Evolutionary conservation across 2,113 vertebrate genomes (phyloP).

Genomic region (Pseudolaguvia tuberculata): DNA sequence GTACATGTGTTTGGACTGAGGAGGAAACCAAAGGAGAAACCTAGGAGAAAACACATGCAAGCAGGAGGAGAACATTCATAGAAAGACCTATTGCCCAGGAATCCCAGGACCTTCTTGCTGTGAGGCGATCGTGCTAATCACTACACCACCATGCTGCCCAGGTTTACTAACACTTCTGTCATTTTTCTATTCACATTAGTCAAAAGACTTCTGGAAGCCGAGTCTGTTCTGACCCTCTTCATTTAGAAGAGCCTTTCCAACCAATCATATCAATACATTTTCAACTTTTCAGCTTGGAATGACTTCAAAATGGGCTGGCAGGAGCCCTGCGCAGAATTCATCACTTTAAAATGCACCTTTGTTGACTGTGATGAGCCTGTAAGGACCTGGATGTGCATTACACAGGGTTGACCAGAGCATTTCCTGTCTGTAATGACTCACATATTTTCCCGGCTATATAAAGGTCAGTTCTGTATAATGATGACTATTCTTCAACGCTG

Average conservation of each 20-base stretch:
- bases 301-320: background rate
- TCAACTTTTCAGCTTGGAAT: background rate
- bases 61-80: no score
- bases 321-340: background rate
- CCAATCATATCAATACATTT: background rate
- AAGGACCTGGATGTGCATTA: constrained; percentile 15
- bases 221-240: background rate
- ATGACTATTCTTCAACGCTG: constrained; percentile 35
- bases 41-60: no score
- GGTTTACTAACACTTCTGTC: no score
- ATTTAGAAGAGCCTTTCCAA: background rate
- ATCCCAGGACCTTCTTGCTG: no score
- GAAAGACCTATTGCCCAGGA: no score
- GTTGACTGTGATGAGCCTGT: constrained; percentile 18
- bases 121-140: no score
- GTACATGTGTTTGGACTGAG: no score
- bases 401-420: constrained; percentile 33
- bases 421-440: constrained; percentile 36
- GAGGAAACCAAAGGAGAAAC: no score
- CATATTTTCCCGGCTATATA: constrained; percentile 38
- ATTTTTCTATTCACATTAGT: background rate
- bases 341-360: constrained; percentile 5
- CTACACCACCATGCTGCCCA: no score
- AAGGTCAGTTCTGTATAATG: constrained; percentile 39
- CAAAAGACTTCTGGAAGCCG: background rate